Evolutionary conservation across 2,113 vertebrate species (phyloP).

Genomic region (Dascyllus trimaculatus): DNA sequence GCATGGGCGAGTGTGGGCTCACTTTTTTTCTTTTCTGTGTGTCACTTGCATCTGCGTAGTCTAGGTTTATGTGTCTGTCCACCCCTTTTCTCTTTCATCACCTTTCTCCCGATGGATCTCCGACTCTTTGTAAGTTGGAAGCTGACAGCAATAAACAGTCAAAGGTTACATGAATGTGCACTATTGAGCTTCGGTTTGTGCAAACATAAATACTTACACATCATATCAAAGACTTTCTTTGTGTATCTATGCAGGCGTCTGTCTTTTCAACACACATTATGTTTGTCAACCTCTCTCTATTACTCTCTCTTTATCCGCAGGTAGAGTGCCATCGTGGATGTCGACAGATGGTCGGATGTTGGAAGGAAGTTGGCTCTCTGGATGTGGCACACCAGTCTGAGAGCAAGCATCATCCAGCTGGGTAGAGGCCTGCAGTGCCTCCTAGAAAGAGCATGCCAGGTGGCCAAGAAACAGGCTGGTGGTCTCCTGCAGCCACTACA

Average conservation of each 20-base stretch:
- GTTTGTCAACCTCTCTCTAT: conserved; percentile 17
- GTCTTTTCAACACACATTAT: neutral
- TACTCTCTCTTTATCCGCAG: conserved; percentile 39
- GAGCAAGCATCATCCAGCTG: conserved; percentile 75
- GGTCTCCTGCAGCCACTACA: conserved; percentile 48
- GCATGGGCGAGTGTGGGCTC: conserved; percentile 64
- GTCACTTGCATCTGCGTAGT: conserved; percentile 47
- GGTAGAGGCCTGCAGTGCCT: conserved; percentile 68
- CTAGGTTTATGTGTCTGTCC: conserved; percentile 26
- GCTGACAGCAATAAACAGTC: conserved; percentile 3
- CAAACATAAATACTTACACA: neutral
- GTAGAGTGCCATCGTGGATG: conserved; percentile 52
- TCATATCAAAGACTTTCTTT: conserved; percentile 5
- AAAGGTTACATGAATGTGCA: conserved; percentile 7
- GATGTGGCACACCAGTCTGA: conserved; percentile 69
- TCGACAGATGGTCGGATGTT: conserved; percentile 75
- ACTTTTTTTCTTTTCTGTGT: conserved; percentile 34
- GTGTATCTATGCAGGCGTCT: conserved; percentile 2
- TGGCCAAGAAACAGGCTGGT: conserved; percentile 65
- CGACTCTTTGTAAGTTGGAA: conserved; percentile 6
- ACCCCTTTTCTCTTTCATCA: conserved; percentile 33
- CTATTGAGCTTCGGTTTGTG: neutral
- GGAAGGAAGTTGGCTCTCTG: conserved; percentile 69
- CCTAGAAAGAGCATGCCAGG: conserved; percentile 68
- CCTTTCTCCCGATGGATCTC: conserved; percentile 5